Conservation (phyloP, 2,113 vertebrate species). For the Leucosticte australis region DNA sequence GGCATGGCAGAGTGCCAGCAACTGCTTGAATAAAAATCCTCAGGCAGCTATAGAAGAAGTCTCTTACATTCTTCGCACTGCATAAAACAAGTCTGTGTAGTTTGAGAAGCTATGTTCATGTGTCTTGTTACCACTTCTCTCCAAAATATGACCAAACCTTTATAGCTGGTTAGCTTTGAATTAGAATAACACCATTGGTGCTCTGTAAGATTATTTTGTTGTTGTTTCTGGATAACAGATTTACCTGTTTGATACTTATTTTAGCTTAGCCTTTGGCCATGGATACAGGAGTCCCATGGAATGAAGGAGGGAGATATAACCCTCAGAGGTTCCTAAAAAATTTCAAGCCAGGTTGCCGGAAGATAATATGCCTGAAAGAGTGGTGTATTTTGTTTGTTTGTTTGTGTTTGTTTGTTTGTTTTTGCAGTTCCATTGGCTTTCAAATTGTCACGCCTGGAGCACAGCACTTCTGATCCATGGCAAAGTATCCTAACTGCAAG, state of each 20-base stretch:
- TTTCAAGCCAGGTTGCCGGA: not conserved
- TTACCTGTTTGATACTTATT: conserved; percentile 1
- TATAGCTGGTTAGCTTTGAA: not conserved
- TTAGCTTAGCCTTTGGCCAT: not conserved
- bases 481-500: not conserved
- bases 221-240: not conserved
- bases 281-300: not conserved
- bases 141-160: not conserved
- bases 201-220: not conserved
- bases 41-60: not conserved
- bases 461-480: not conserved
- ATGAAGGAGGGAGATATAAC: not conserved
- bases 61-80: not conserved
- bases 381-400: not conserved
- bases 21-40: not conserved
- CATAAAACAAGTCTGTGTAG: not conserved
- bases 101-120: not conserved
- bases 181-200: not conserved
- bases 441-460: not conserved
- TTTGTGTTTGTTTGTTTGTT: not conserved
- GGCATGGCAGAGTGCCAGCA: not conserved
- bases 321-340: not conserved
- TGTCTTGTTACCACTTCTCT: not conserved
- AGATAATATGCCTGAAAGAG: not conserved
- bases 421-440: not conserved